phyloP scores from a whole-genome alignment of 2,888 invertebrate species.

The Acronicta psi region DNA sequence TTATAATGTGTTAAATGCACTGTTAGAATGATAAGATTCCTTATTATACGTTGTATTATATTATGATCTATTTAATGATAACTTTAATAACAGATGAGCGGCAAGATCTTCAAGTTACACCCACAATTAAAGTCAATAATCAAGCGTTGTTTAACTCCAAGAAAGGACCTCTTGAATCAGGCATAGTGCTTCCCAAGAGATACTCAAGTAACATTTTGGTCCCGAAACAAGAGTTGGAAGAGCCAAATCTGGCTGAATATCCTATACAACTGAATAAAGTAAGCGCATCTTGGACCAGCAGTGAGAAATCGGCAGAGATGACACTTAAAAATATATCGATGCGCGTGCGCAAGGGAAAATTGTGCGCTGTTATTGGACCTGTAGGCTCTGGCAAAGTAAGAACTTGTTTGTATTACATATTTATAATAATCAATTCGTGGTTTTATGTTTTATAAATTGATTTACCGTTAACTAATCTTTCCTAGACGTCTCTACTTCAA shows the following conservation, averaged over 20 bases:
- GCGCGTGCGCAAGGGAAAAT: slow-evolving; percentile 88
- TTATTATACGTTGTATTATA: too few species aligned
- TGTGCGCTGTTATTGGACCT: slow-evolving; percentile 95
- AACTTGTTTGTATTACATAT: not conserved
- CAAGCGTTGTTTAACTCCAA: slow-evolving; percentile 64
- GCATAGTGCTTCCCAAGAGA: slow-evolving; percentile 61
- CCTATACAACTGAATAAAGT: slow-evolving; percentile 72
- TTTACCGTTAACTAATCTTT: slow-evolving; percentile 30
- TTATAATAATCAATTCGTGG: too few species aligned
- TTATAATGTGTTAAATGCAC: too few species aligned
- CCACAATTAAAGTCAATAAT: slow-evolving; percentile 53
- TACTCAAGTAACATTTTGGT: slow-evolving; percentile 57
- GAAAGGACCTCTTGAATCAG: slow-evolving; percentile 41
- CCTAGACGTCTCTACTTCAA: slow-evolving; percentile 90
- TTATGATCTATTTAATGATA: too few species aligned
- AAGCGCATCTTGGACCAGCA: slow-evolving; percentile 77
- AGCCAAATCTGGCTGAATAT: slow-evolving; percentile 57
- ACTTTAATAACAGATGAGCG: slow-evolving; percentile 70
- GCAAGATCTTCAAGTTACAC: slow-evolving; percentile 63
- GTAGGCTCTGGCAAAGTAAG: slow-evolving; percentile 94
- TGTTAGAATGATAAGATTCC: too few species aligned
- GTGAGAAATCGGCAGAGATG: slow-evolving; percentile 74
- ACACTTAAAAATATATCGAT: slow-evolving; percentile 88
- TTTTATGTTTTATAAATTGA: not conserved
- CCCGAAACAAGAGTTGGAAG: slow-evolving; percentile 24